Evolutionary conservation across 2,888 invertebrate genomes (phyloP), one percentile per base, ranked within the genome.

Genomic region (Polymixis lichenea): DNA sequence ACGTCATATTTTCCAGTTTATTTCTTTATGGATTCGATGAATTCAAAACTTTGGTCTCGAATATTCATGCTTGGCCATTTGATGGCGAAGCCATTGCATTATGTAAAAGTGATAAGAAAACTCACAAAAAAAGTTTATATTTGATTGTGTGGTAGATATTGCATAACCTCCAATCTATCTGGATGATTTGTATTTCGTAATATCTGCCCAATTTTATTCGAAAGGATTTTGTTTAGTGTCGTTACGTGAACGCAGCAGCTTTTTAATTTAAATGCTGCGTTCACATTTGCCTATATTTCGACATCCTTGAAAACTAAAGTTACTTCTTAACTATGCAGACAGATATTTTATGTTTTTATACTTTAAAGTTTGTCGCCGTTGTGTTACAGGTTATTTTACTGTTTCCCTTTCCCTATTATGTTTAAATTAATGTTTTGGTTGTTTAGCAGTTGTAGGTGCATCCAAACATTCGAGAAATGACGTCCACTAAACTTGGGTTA

Each of bases 401-500:
- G 38, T 43, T 46, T 56, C 49, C 15, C 1, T 15, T 19, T 49
- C 25, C 32, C 13, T 56, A 53, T n/a, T 28, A 46, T 46, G 43
- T 13, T 46, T 46, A 25, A 60, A 49, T 17, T 49, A 2, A 25
- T 62, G 8, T 22, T 62, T 62, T 69, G 15, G 25, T 70, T 62
- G 2, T 55, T 60, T 17, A 73, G 28, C 51, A 74, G 64, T 77
- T 15, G 51, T 65, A 67, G 61, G 66, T 32, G 13, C 46, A 66
- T 46, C 75, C 68, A 71, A 72, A 60, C 51, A 64, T 60, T n/a
- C 8, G 71, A 73, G 75, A 80, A 67, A 46, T 28, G 2, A 49
- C 58, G 67, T 56, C 22, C 55, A 78, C 32, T 46, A 75, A 82
- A 82, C 75, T 84, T 86, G n/a, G 78, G 64, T 74, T 82, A 77